These are phyloP conservation scores for Lichenostomus cassidix DNA, from an alignment of 2,113 vertebrate species.

Conservation along the genomic window DNA sequence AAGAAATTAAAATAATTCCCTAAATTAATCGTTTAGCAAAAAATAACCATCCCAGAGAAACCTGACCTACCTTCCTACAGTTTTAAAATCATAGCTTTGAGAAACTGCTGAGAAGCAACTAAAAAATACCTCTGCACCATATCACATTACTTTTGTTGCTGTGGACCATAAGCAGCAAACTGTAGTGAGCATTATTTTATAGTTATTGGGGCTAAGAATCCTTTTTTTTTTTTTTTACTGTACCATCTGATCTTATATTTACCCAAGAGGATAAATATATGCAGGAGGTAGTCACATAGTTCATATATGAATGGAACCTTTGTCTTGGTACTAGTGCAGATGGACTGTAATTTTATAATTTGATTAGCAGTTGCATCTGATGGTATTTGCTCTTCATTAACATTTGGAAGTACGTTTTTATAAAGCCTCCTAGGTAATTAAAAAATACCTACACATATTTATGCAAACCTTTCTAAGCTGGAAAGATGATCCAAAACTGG, in stretches of 20 bases:
- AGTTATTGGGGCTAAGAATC: not conserved
- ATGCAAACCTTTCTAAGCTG: not conserved
- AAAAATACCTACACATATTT: not conserved
- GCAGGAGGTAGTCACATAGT: not conserved
- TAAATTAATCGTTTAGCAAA: constrained; percentile 21
- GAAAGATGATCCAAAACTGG: not conserved
- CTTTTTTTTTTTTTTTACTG: not conserved
- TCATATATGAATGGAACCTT: not conserved
- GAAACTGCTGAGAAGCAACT: not conserved
- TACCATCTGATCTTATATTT: not conserved
- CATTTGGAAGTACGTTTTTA: not conserved
- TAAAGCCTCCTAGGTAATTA: not conserved
- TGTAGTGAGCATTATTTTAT: not conserved
- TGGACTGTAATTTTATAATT: not conserved
- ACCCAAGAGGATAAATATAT: not conserved
- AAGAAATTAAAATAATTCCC: not conserved
- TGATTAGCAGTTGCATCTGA: not conserved
- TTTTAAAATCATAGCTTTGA: not conserved
- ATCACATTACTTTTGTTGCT: not conserved
- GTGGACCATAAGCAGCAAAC: not conserved
- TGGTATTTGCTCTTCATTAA: not conserved
- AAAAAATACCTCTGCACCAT: not conserved
- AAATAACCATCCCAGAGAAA: constrained; percentile 25
- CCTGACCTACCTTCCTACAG: constrained; percentile 13
- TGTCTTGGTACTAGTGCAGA: not conserved